Base-by-base conservation (phyloP, 2,888 invertebrate genomes). In the Branchinecta sandiegonensis region DNA sequence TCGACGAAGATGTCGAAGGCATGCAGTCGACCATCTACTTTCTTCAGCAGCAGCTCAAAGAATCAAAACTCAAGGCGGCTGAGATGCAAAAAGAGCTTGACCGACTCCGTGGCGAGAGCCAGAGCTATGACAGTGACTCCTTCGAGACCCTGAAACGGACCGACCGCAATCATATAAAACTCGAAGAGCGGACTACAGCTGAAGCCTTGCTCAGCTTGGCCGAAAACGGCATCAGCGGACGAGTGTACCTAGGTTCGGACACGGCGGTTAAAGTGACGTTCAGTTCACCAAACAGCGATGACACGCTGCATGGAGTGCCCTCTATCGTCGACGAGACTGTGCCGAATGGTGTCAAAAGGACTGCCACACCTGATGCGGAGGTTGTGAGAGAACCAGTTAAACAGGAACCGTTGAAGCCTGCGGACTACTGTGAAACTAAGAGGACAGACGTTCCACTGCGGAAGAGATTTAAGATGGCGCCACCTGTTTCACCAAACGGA, bases 1-100 rank as follows among this genome's bases (percentile, higher is more conserved):
- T 96, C 71, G 97, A 97, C 76, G 95, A 95, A 78, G 95, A 96
- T 78, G 90, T 95, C 56, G 97, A 97, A 79, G 95, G 95, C 37
- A 94, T 97, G 94, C 96, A 96, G 81, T 92, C 94, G 77, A 95
- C 95, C 71, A 94, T 96, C 76, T 84, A 91, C 78, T 90, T 90
- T 79, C 82, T 96, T 70, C 95, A 96, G 76, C 91, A 93, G 77
- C 94, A 96, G 79, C 80, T 96, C 71, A 86, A 91, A 70, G 90
- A 91, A 74, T 83, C 89, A 12, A 86, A 88, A 74, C 88, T 89
- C 73, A 82, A 83, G 48, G 82, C 84, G 70, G 81, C 81, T 68
- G 77, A 80, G n/a, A 77, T 87, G 50, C 85, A 86, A 74, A 84
- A 84, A 73, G 87, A 79, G 70, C 77, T 77, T 68, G 72, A 72